Base-by-base conservation (phyloP, 2,888 invertebrate species). In the Stenichneumon culpator region DNA sequence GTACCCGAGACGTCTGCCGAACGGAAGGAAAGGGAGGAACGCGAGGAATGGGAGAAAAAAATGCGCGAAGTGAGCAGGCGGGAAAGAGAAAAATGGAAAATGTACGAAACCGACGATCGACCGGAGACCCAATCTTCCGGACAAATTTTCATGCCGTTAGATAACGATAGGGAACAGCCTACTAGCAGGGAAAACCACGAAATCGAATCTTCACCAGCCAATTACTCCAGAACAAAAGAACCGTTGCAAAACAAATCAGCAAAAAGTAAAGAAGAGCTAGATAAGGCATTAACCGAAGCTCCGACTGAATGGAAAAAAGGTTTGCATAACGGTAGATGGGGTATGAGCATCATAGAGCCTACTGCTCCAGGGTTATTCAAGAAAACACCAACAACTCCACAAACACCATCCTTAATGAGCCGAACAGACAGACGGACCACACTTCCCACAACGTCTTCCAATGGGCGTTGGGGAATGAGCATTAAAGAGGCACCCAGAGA, bases 31-130 rank as follows among this genome's bases (percentile, higher is more conserved):
- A 52, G 65, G 19, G 22, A 57, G 65, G 68, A 84, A 79, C 63
- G 28, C 60, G 72, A 86, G 57, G 72, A 86, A 54, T 84, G 88
- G 88, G 75, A 87, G 75, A 84, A 83, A 65, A 86, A 88, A 83
- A 89, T 89, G 88, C 86, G 84, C 44, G 83, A 89, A 72, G 75
- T 88, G 75, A 87, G 83, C 39, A 86, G 75, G 44, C 79, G 50
- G 36, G 68, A 84, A 63, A 69, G 83, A 81, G 85, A 86, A 75
- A 88, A 87, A 79, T 88, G 87, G 88, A 78, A 82, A 52, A 67
- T 28, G 77, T 63, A 78, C 25, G 70, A 63, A 54, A 77, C 52
- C 44, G 52, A 65, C 63, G 78, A 65, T 39, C 60, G 50, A 19
- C 69, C 79, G 36, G 36, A 47, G 67, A 39, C 52, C 32, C 69